Evolutionary conservation across 2,113 vertebrate species (phyloP).

Genomic region (Forbesichthys agassizii): DNA sequence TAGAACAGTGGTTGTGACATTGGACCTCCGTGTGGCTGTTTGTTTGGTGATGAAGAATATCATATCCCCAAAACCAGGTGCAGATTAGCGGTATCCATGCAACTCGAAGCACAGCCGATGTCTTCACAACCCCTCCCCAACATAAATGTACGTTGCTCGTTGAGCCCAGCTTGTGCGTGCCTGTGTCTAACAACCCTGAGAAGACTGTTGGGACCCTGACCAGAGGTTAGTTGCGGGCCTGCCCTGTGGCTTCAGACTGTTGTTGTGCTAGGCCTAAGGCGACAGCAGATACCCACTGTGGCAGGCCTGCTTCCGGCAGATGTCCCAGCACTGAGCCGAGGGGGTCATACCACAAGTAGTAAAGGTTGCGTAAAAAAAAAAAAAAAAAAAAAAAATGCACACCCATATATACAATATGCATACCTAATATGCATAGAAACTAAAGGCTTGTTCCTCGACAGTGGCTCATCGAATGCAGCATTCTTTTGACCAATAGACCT

Average conservation of each 20-base stretch:
- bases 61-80: conserved; percentile 66
- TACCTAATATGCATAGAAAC: too few relatives aligned
- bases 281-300: conserved; percentile 84
- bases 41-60: too few relatives aligned
- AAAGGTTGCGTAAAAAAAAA: conserved; percentile 78
- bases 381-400: too few relatives aligned
- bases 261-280: conserved; percentile 71
- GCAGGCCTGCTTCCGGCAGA: conserved; percentile 89
- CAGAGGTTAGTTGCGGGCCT: conserved; percentile 66
- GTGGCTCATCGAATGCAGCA: too few relatives aligned
- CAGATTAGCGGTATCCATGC: conserved; percentile 27
- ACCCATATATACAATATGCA: too few relatives aligned
- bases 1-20: too few relatives aligned
- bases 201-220: conserved; percentile 71
- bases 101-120: conserved; percentile 41
- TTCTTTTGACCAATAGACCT: too few relatives aligned
- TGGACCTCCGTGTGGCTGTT: too few relatives aligned
- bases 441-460: too few relatives aligned
- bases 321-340: conserved; percentile 82
- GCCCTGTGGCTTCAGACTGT: conserved; percentile 83
- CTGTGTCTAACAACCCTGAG: conserved; percentile 17
- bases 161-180: conserved; percentile 22
- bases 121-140: conserved; percentile 38
- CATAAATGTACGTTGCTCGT: conserved; percentile 57
- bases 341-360: conserved; percentile 83